Evolutionary conservation across 2,888 invertebrate genomes (phyloP).

Genomic region (Cataglyphis altisquamis): DNA sequence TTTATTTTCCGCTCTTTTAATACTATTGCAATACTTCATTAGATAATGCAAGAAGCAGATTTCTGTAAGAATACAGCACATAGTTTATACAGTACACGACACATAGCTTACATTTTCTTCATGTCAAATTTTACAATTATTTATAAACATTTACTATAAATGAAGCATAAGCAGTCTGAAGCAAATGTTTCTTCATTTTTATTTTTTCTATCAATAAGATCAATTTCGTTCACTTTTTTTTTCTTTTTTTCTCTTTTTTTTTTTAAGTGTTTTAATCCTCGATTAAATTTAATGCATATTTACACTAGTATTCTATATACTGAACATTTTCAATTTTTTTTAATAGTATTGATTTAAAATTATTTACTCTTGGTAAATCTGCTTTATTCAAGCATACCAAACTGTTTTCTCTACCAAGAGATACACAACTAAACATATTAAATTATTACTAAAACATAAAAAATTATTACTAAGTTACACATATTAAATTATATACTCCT

Average conservation of each 20-base stretch:
- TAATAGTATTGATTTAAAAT: conserved; percentile 51
- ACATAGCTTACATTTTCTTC: conserved; percentile 51
- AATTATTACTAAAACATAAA: conserved; percentile 1
- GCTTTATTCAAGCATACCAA: conserved; percentile 63
- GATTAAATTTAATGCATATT: conserved; percentile 36
- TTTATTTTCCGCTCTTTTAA: conserved; percentile 24
- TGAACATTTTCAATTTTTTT: conserved; percentile 37
- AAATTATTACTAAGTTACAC: conserved; percentile 31
- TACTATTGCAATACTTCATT: conserved; percentile 49
- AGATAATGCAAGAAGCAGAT: conserved; percentile 67
- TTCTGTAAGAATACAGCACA: conserved; percentile 66
- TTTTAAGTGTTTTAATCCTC: conserved; percentile 21
- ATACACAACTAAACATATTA: conserved; percentile 22
- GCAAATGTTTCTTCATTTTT: conserved; percentile 40
- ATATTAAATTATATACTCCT: conserved; percentile 26
- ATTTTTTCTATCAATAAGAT: conserved; percentile 15
- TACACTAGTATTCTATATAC: conserved; percentile 20
- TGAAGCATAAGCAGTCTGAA: conserved; percentile 50
- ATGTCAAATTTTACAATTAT: conserved; percentile 58
- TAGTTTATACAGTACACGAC: background rate
- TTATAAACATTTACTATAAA: conserved; percentile 47
- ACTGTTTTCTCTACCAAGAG: conserved; percentile 33
- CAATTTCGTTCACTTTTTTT: background rate
- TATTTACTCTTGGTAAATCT: conserved; percentile 56
- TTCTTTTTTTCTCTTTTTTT: background rate